Evolutionary conservation across 2,113 vertebrate species (phyloP).

Genomic region (Axis porcinus): DNA sequence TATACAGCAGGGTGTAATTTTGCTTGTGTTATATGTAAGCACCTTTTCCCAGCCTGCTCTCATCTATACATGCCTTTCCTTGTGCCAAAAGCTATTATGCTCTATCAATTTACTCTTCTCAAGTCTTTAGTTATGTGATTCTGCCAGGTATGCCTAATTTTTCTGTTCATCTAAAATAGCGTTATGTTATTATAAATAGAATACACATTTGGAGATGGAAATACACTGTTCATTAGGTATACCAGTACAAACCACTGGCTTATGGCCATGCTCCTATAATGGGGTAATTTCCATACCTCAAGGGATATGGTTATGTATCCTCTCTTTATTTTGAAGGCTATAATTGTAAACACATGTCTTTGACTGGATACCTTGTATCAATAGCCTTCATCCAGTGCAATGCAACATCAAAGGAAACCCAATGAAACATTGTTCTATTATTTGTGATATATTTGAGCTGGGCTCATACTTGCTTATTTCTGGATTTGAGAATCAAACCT

Average conservation of each 20-base stretch:
- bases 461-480: background rate
- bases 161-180: conserved; percentile 53
- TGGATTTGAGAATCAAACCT: conserved; percentile 50
- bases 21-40: background rate
- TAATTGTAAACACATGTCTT: conserved; percentile 66
- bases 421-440: background rate
- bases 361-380: conserved; percentile 55
- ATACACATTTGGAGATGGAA: conserved; percentile 59
- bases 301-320: conserved; percentile 26
- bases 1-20: conserved; percentile 10
- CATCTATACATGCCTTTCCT: background rate
- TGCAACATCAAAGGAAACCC: conserved; percentile 52
- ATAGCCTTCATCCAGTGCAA: conserved; percentile 17
- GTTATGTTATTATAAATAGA: conserved; percentile 61
- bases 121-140: background rate
- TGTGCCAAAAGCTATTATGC: conserved; percentile 16
- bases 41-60: background rate
- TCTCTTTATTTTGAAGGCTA: conserved; percentile 59
- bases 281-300: conserved; percentile 54
- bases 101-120: conserved; percentile 42
- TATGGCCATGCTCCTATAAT: conserved; percentile 36
- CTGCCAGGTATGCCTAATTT: conserved; percentile 57
- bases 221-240: conserved; percentile 39
- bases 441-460: conserved; percentile 26
- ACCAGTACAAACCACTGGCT: conserved; percentile 46